Evolutionary conservation across 2,888 invertebrate genomes (phyloP).

Genomic region (Himalopsyche anomala): DNA sequence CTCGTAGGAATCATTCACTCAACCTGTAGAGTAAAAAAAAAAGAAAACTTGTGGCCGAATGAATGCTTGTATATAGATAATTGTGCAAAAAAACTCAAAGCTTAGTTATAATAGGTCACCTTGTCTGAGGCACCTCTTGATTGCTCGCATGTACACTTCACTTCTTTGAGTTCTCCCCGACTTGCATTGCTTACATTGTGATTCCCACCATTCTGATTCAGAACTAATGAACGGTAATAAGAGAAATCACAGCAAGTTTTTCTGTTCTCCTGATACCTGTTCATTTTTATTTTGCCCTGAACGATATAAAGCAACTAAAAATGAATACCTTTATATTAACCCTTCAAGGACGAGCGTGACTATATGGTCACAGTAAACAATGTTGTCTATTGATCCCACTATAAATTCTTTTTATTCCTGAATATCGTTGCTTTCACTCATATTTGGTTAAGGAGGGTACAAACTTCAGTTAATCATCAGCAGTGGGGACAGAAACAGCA

Average conservation of each 20-base stretch:
- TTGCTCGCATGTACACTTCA: conserved; percentile 21
- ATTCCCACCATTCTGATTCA: conserved; percentile 44
- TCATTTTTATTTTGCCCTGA: not conserved
- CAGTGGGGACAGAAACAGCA: no score
- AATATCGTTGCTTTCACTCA: no score
- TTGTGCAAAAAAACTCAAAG: conserved; percentile 1
- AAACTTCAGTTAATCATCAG: no score
- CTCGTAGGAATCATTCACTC: no score
- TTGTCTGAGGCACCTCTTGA: conserved; percentile 46
- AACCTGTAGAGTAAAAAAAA: not conserved
- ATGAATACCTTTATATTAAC: no score
- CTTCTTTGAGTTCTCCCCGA: conserved; percentile 52
- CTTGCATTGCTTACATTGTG: conserved; percentile 49
- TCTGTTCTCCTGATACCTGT: conserved; percentile 49
- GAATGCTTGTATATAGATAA: not conserved
- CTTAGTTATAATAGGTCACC: conserved; percentile 52
- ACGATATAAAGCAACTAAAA: no score
- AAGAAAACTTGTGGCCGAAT: not conserved
- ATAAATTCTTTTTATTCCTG: no score
- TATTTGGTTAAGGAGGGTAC: no score
- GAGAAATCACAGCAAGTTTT: conserved; percentile 37
- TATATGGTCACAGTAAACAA: no score
- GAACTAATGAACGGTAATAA: conserved; percentile 56
- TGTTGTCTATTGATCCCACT: no score
- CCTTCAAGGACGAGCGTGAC: no score